Evolutionary conservation across 30 jellyfish, hydroid and myxozoan genomes (phyloP), one percentile per base, ranked within the genome.

Genomic region (Haliclystus octoradiatus): DNA sequence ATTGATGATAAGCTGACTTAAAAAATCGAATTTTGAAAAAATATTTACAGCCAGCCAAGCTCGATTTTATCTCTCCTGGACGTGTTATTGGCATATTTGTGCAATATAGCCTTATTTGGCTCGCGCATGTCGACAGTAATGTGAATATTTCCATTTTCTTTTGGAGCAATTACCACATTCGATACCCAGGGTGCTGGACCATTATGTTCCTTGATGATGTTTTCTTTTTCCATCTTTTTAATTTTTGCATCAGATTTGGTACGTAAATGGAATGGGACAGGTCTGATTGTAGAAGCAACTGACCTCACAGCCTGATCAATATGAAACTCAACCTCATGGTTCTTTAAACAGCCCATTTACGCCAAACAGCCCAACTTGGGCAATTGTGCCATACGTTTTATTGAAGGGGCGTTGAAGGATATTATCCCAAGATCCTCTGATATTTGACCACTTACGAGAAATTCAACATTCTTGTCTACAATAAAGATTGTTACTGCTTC

Each of bases 161-260:
- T 77, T 50, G 81, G 90, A 14, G 85, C 79, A 31, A 70, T 28
- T 49, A 78, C 77, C 26, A 68, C 50, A 63, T 78, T 78, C 31
- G 92, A 70, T 65, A 71, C 65, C 92, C 72, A 78, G 26, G 92
- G 92, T 9, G 84, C 80, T 3, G 72, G 88, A 22, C 74, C 72
- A 2, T 49, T 12, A 52, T 68, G 70, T 53, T 78, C 92, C 65
- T 78, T 81, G 34, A 72, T 80, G 23, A 62, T 65, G 28, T 65
- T 79, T 30, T 70, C 63, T 14, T 64, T 33, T 70, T 69, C 74
- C 93, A 79, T 79, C 32, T 62, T 64, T 2, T 26, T 33, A 50
- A 79, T 79, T 31, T 61, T 74, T 35, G 60, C 65, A 60, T 61
- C 72, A n/a, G 63, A 40, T 34, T 72, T 25, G 47, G 24, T 49